phyloP scores from a whole-genome alignment of 92 coral and sea anemone species.

The Chrysogorgia sp. region DNA sequence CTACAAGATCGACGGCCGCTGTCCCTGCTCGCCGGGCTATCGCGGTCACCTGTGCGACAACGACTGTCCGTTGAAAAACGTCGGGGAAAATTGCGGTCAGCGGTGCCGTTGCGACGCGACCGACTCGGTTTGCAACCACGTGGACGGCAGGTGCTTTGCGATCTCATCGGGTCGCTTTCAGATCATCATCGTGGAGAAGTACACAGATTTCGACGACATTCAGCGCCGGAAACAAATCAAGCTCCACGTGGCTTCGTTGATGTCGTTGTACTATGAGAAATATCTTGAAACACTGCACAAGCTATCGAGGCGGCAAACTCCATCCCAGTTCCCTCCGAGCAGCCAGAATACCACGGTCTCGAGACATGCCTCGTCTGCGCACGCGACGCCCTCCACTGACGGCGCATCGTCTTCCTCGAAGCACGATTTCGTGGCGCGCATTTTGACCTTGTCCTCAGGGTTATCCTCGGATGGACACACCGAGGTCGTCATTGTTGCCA shows the following conservation, averaged over 20 bases:
- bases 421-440: constrained; percentile 82
- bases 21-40: constrained; percentile 87
- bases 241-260: constrained; percentile 69
- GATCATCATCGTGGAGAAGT: constrained; percentile 56
- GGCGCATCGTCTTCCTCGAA: neutral
- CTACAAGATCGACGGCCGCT: constrained; percentile 82
- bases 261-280: constrained; percentile 60
- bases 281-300: neutral
- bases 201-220: constrained; percentile 58
- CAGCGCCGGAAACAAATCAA: constrained; percentile 70
- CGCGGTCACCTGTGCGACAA: constrained; percentile 83
- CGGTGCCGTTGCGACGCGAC: constrained; percentile 60
- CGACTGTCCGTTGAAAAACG: constrained; percentile 67
- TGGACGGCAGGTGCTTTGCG: constrained; percentile 72
- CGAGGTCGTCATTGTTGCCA: constrained; percentile 55
- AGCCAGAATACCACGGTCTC: constrained; percentile 7
- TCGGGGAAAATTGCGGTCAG: constrained; percentile 62
- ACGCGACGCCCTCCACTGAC: constrained; percentile 9
- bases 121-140: constrained; percentile 76
- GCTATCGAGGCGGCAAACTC: constrained; percentile 5
- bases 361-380: neutral
- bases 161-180: constrained; percentile 64
- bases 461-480: constrained; percentile 55
- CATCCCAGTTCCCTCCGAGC: constrained; percentile 8
- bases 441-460: constrained; percentile 43